A percentile compares a stretch with the other conserved stretches of the same genome.
phyloP scores from a whole-genome alignment of 2,797 vertebrate species.

The Holocentrus rufus region DNA sequence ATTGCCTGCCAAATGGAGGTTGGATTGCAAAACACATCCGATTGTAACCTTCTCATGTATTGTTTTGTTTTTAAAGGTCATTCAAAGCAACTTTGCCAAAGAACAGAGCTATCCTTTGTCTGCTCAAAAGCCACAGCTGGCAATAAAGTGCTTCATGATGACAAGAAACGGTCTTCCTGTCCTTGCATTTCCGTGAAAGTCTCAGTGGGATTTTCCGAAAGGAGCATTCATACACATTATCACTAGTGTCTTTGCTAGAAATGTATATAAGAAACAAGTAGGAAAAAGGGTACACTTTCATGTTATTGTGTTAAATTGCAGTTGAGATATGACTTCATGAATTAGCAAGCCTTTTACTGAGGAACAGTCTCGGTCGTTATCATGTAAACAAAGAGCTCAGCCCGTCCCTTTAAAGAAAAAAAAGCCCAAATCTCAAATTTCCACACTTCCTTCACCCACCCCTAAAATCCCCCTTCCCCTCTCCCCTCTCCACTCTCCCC shows the following conservation, averaged over 20 bases:
- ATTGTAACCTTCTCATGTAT: background rate
- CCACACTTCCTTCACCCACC: constrained; percentile 56
- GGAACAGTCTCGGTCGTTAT: background rate
- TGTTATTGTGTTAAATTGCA: background rate
- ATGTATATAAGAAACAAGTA: background rate
- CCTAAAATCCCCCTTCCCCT: constrained; percentile 33
- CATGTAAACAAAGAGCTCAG: background rate
- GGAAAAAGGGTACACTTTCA: background rate
- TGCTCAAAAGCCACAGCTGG: background rate
- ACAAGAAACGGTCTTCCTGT: background rate
- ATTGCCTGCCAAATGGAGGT: too few species aligned
- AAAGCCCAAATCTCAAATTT: constrained; percentile 46
- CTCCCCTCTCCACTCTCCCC: too few species aligned
- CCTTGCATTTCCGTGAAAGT: background rate
- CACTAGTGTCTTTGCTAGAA: background rate
- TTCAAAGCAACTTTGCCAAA: background rate
- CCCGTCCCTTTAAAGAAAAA: constrained; percentile 54
- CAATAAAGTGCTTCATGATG: background rate
- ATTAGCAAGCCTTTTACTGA: background rate
- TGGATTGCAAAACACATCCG: background rate
- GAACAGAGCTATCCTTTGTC: background rate
- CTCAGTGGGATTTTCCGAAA: background rate
- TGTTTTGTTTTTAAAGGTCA: background rate
- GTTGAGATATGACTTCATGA: background rate
- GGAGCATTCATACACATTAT: background rate